Evolutionary conservation across 2,888 invertebrate genomes (phyloP), one percentile per base, ranked within the genome.

Genomic region (Eutolmus rufibarbis): DNA sequence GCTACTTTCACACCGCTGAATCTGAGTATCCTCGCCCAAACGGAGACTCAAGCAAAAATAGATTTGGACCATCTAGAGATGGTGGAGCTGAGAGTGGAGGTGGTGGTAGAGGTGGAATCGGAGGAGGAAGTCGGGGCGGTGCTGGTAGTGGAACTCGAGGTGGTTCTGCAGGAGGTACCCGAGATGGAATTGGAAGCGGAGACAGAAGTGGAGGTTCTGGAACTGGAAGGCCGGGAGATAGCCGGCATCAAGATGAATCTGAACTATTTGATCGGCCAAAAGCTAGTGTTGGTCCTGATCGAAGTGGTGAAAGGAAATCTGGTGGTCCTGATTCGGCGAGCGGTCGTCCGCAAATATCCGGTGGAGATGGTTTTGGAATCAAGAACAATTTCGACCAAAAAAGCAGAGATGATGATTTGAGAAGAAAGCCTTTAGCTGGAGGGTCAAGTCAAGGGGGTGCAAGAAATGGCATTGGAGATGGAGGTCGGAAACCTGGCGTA

Each of bases 1-100:
- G 90, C 0, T 91, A 90, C 2, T 89, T 90, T 2, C 90, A 89
- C 1, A 88, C 89, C 3, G 89, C 89, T 3, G 89, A 88, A 66
- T 89, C 89, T 5, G 76, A 28, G 9, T 76, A 76, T 9, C 40
- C 76, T 7, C 34, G 76, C 28, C 66, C 23, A 12, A 46, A 16
- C n/a, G 28, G 34, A 77, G 82, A 57, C 87, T 88, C 2, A 86
- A 19, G 51, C n/a, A 28, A 40, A 46, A 40, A 23, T 43, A 51
- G 40, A 46, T 51, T 51, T n/a, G 51, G n/a, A 51, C n/a, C 51
- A 51, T 79, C 79, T n/a, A 28, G 12, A 31, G 79, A 51, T 46
- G 79, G 51, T 23, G 23, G 43, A 23, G 23, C 1, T 46, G 46
- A 23, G 2, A 40, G 28, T 16, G 40, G 37, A 14, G 14, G 77